Percentiles rank a stretch among this genome's conserved stretches.
Conservation (phyloP, 1,140 invertebrate genomes). For the Phymorhynchus buccinoides region DNA sequence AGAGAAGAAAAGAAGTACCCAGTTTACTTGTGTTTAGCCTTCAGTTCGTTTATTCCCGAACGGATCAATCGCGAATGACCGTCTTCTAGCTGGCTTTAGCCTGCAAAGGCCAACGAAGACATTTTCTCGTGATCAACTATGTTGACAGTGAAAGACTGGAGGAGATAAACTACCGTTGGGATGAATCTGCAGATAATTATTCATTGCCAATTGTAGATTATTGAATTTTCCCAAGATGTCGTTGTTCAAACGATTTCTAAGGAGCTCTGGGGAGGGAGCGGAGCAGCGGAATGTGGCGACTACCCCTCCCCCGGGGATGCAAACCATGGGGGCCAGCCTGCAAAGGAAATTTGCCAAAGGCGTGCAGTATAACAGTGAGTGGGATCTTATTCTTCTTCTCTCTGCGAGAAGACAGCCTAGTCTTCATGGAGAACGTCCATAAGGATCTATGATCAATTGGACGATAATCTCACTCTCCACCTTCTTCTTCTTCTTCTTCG, state of each 20-base stretch:
- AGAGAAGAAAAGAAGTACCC: too few species aligned
- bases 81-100: not conserved
- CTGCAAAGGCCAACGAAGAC: too few species aligned
- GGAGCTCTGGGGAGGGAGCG: slow-evolving; percentile 50
- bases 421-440: too few species aligned
- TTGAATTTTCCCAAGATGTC: slow-evolving; percentile 56
- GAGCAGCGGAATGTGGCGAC: slow-evolving; percentile 39
- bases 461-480: too few species aligned
- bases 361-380: slow-evolving; percentile 97
- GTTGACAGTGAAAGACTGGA: not conserved
- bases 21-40: too few species aligned
- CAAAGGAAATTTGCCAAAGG: slow-evolving; percentile 96
- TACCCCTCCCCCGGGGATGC: slow-evolving; percentile 79
- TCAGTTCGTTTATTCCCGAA: not conserved
- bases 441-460: too few species aligned
- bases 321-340: slow-evolving; percentile 88
- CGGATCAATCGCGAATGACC: not conserved
- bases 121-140: not conserved
- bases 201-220: not conserved
- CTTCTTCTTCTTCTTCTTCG: too few species aligned
- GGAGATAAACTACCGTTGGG: not conserved
- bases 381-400: not conserved
- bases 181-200: not conserved
- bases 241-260: slow-evolving; percentile 58
- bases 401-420: too few species aligned